A percentile compares a stretch with the other conserved stretches of the same genome.
Conservation (phyloP, 1,140 invertebrate genomes). For the Aleiodes sp. region DNA sequence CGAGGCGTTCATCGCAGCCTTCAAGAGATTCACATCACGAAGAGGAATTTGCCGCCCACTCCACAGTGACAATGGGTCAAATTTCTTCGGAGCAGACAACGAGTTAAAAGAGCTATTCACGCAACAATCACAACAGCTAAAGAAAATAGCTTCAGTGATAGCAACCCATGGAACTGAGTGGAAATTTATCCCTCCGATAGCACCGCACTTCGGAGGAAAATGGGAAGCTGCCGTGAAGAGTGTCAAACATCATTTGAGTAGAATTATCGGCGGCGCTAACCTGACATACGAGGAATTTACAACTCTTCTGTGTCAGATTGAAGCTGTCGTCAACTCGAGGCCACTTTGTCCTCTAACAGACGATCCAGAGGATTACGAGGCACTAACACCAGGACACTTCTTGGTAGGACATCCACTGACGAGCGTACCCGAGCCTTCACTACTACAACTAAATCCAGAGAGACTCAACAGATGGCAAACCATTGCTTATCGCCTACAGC, state of each 20-base stretch:
- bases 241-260: slow-evolving; percentile 2
- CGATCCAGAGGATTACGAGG: too few species aligned
- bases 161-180: too few species aligned
- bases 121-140: too few species aligned
- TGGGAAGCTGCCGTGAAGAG: too few species aligned
- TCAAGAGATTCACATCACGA: slow-evolving; percentile 34
- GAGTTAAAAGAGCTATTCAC: slow-evolving; percentile 30
- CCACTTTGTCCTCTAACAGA: too few species aligned
- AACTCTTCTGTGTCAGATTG: slow-evolving; percentile 44
- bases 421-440: slow-evolving; percentile 40
- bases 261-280: slow-evolving; percentile 39
- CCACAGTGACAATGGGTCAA: too few species aligned
- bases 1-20: slow-evolving; percentile 1
- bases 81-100: too few species aligned
- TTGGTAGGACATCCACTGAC: too few species aligned
- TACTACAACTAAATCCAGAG: neutral
- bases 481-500: slow-evolving; percentile 19
- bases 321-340: too few species aligned
- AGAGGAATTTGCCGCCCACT: slow-evolving; percentile 24
- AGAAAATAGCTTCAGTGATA: neutral
- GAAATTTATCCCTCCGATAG: too few species aligned
- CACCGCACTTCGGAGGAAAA: slow-evolving; percentile 8
- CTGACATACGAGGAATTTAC: slow-evolving; percentile 46
- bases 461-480: slow-evolving; percentile 31
- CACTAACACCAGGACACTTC: too few species aligned